A percentile compares a stretch with the other conserved stretches of the same genome.
Conservation (phyloP, 2,888 invertebrate species). For the Ferdinandea cuprea region DNA sequence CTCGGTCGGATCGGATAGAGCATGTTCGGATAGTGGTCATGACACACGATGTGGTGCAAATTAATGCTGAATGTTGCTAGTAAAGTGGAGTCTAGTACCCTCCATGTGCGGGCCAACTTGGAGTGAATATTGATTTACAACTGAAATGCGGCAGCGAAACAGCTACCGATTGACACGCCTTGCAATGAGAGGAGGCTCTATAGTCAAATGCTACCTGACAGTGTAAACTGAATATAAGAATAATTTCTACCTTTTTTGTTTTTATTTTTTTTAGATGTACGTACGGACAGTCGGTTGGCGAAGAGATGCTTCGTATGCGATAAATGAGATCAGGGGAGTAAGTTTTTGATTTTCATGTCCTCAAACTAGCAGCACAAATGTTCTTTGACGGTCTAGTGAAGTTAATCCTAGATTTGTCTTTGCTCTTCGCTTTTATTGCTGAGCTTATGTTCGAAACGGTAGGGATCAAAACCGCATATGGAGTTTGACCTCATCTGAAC, state of each 20-base stretch:
- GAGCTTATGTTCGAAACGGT: no score
- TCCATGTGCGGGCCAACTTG: conserved; percentile 56
- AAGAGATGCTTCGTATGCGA: conserved; percentile 16
- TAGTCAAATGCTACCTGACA: conserved; percentile 48
- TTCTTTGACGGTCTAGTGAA: no score
- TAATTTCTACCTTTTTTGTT: no score
- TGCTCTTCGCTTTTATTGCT: no score
- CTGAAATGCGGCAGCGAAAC: conserved; percentile 57
- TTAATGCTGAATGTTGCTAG: conserved; percentile 60
- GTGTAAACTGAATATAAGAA: conserved; percentile 16
- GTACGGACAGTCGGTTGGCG: conserved; percentile 20
- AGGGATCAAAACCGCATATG: no score
- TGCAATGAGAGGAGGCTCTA: conserved; percentile 32
- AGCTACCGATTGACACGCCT: conserved; percentile 68
- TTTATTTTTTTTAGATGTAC: background rate
- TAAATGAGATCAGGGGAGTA: no score
- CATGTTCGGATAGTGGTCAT: conserved; percentile 57
- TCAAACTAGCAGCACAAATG: no score
- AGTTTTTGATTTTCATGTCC: no score
- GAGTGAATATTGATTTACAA: conserved; percentile 67
- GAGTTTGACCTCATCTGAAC: no score
- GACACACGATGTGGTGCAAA: conserved; percentile 64
- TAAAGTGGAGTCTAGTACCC: background rate
- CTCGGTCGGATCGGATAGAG: conserved; percentile 16
- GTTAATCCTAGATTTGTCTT: no score